A percentile compares a stretch with the other conserved stretches of the same genome.
phyloP scores from a whole-genome alignment of 2,888 invertebrate genomes.

The Tetramorium bicarinatum region DNA sequence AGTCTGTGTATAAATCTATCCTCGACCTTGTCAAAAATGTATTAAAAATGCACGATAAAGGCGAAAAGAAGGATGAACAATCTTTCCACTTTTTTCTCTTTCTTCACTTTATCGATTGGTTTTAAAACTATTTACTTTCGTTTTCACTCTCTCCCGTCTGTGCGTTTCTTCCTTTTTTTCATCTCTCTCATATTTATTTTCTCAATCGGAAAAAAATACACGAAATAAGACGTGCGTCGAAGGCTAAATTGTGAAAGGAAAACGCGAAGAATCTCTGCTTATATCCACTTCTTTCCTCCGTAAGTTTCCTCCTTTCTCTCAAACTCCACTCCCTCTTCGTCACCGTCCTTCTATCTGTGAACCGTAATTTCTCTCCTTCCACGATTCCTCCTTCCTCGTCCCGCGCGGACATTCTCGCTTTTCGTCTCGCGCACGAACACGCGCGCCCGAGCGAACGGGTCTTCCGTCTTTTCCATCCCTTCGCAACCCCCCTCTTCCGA shows the following conservation, averaged over 20 bases:
- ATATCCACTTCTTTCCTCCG: constrained; percentile 25
- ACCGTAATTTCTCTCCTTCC: constrained; percentile 50
- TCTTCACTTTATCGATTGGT: constrained; percentile 5
- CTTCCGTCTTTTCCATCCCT: constrained; percentile 54
- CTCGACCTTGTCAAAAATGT: background rate
- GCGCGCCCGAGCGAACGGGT: constrained; percentile 38
- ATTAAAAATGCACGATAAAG: background rate
- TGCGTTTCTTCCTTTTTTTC: no score
- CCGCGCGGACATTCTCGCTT: constrained; percentile 25
- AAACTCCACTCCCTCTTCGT: constrained; percentile 38
- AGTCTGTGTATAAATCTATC: background rate
- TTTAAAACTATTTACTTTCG: constrained; percentile 22
- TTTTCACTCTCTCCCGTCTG: background rate
- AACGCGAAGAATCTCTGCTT: constrained; percentile 12
- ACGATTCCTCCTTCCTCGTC: constrained; percentile 32
- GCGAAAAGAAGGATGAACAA: background rate
- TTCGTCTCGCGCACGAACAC: constrained; percentile 30
- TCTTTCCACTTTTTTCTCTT: background rate
- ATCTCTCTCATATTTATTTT: constrained; percentile 11
- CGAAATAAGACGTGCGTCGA: background rate
- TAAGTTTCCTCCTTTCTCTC: constrained; percentile 58
- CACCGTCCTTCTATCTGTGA: constrained; percentile 49
- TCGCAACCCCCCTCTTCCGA: background rate
- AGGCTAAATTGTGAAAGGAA: constrained; percentile 21
- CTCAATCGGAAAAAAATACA: background rate